These are phyloP conservation scores for Scyliorhinus canicula DNA, from an alignment of 2,797 vertebrate species.

Conservation along the genomic window DNA sequence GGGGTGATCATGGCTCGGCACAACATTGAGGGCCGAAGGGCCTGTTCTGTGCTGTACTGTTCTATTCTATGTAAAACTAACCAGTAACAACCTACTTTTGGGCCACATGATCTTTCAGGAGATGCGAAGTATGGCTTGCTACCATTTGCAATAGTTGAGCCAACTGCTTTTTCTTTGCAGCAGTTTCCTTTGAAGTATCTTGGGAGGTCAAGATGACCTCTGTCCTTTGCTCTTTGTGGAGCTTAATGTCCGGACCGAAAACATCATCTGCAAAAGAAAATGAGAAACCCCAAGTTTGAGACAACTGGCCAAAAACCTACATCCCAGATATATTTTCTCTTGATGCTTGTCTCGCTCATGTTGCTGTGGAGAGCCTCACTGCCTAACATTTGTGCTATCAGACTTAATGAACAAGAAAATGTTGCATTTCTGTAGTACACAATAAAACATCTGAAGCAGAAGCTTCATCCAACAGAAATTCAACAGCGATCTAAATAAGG, in stretches of 20 bases:
- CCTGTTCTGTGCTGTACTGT: no score
- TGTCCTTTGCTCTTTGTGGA: not conserved
- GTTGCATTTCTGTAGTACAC: not conserved
- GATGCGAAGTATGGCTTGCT: not conserved
- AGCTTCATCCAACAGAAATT: not conserved
- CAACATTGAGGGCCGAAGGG: no score
- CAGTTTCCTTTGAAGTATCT: not conserved
- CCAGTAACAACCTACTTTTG: not conserved
- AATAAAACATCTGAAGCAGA: not conserved
- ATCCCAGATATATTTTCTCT: not conserved
- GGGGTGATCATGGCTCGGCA: no score
- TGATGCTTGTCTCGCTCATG: not conserved
- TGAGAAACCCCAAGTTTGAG: not conserved
- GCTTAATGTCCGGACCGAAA: not conserved
- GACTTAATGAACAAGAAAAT: not conserved
- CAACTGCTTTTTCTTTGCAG: slow-evolving; percentile 27
- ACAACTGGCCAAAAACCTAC: not conserved
- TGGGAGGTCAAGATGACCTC: not conserved
- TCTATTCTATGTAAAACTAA: no score
- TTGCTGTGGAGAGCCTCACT: not conserved
- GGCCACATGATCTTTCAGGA: not conserved
- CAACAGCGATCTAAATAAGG: not conserved
- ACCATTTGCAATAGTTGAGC: slow-evolving; percentile 24
- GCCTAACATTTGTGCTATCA: not conserved
- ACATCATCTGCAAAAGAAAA: not conserved